Base-by-base conservation (phyloP, 1,140 invertebrate species). In the Dufourea novaeangliae region DNA sequence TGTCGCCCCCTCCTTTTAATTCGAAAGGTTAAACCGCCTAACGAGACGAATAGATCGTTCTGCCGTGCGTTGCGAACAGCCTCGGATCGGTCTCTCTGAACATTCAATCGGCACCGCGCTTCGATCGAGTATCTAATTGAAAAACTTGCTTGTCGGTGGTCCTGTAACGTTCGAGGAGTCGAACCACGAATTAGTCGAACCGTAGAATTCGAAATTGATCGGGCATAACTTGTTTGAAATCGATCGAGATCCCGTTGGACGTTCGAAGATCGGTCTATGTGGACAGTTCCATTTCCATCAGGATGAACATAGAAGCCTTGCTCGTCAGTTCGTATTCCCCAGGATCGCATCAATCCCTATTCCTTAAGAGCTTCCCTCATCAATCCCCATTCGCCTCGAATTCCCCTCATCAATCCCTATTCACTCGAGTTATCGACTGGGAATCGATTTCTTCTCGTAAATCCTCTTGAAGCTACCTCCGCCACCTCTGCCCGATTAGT, bases 81-180 rank as follows among this genome's bases (percentile, higher is more conserved):
- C 7, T 6, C n/a, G n/a, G 46, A 50, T 50, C 46, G 46, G 20
- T 50, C 46, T 50, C 20, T 7, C 20, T n/a, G 46, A 50, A 50
- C 46, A 7, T 50, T n/a, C 46, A 8, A 50, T n/a, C 1, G 20
- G 7, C 46, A n/a, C 6, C 44, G 44, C 20, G 20, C 20, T 50
- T 50, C 46, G 46, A 50, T 50, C n/a, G n/a, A n/a, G n/a, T n/a
- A n/a, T 50, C 46, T 50, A 50, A 50, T 50, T 50, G 46, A 50
- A 50, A 46, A 46, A n/a, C n/a, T n/a, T n/a, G n/a, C n/a, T n/a
- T n/a, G n/a, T n/a, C n/a, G n/a, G n/a, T n/a, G n/a, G n/a, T n/a
- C n/a, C n/a, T n/a, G n/a, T n/a, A n/a, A n/a, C n/a, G n/a, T n/a
- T n/a, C n/a, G n/a, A n/a, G n/a, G n/a, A n/a, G n/a, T n/a, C n/a